phyloP scores from a whole-genome alignment of 2,797 vertebrate genomes.

The Limosa lapponica region DNA sequence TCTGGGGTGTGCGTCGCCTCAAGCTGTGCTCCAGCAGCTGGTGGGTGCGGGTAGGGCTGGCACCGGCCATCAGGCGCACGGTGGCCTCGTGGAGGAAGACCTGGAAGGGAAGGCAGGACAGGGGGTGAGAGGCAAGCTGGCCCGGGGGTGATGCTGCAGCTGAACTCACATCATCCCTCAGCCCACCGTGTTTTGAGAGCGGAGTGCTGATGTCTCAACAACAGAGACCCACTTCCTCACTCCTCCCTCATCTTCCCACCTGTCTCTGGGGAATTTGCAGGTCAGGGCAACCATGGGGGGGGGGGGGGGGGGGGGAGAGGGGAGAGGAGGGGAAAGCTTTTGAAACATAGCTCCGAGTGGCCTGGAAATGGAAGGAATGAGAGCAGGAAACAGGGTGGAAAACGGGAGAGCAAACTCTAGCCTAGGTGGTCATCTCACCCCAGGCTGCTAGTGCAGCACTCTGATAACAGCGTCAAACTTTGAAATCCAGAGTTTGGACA shows the following conservation, averaged over 20 bases:
- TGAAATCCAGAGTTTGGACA: neutral
- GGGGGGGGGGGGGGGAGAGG: too few species aligned
- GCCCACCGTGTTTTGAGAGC: neutral
- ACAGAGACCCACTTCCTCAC: neutral
- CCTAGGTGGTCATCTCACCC: neutral
- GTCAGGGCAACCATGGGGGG: neutral
- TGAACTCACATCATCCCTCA: neutral
- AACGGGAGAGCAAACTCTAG: neutral
- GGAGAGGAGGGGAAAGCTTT: neutral
- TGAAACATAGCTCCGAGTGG: neutral
- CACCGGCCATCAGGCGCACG: conserved; percentile 96
- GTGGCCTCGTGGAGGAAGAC: conserved; percentile 98
- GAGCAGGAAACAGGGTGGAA: neutral
- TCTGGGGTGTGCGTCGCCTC: conserved; percentile 80
- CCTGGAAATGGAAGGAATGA: neutral
- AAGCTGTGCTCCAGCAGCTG: conserved; percentile 97
- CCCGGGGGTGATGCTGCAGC: fast-evolving
- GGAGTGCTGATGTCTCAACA: neutral
- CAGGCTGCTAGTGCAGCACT: neutral
- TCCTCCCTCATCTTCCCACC: conserved; percentile 1
- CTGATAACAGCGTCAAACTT: neutral
- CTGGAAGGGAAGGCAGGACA: conserved; percentile 65
- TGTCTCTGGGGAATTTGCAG: neutral
- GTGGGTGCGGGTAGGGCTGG: conserved; percentile 97
- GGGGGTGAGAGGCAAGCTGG: neutral